phyloP scores from a whole-genome alignment of 2,797 vertebrate species.

The Anguilla anguilla region DNA sequence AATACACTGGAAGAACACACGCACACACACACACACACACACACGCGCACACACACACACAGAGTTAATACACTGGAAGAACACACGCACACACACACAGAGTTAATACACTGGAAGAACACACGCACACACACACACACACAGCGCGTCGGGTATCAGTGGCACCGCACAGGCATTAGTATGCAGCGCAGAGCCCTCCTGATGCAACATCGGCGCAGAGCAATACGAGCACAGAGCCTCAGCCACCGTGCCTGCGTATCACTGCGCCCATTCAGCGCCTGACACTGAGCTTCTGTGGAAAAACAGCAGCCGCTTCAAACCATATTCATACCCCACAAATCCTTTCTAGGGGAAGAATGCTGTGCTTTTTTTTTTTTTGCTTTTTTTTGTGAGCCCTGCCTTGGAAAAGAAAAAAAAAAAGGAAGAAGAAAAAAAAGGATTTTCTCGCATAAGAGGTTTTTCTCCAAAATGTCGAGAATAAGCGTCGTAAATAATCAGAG shows the following conservation, averaged over 20 bases:
- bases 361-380: background rate
- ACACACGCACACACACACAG: no score
- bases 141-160: background rate
- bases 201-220: no score
- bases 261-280: constrained; percentile 2
- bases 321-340: constrained; percentile 1
- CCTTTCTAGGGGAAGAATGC: constrained; percentile 16
- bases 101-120: no score
- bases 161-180: background rate
- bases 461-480: constrained; percentile 11
- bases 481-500: constrained; percentile 24
- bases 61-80: no score
- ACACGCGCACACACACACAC: no score
- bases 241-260: background rate
- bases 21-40: no score
- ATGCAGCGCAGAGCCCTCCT: background rate
- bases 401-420: constrained; percentile 25
- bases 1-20: no score
- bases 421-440: constrained; percentile 23
- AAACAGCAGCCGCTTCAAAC: background rate
- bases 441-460: constrained; percentile 27
- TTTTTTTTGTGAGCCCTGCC: background rate
- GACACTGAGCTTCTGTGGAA: constrained; percentile 20
- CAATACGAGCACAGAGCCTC: background rate
- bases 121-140: no score